Base-by-base conservation (phyloP, 2,797 vertebrate species). In the Pelodytes ibericus region DNA sequence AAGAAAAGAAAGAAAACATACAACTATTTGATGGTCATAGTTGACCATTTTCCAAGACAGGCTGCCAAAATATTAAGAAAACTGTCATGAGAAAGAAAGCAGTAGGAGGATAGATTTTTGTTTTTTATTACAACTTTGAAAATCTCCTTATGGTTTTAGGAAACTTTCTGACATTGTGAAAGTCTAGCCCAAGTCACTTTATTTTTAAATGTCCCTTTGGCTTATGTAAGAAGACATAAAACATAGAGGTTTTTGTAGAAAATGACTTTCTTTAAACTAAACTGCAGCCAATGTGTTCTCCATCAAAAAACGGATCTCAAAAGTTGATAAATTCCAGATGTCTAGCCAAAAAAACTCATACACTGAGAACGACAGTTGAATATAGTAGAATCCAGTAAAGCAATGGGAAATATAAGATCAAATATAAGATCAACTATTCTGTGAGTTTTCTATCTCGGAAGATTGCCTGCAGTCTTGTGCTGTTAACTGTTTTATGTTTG, bases 251-350 rank as follows among this genome's bases (percentile, higher is more conserved):
- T 44, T 66, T 53, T 67, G 44, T 51, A 47, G 39, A 66, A 66
- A 47, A 44, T 22, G 5, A 1, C 2, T 47, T 53, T 53, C 64
- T 63, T 60, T 56, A 33, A 24, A 41, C 39, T 65, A 49, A 20
- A 26, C 49, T 59, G 6, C 49, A 59, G 60, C 36, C 51, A 49
- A 27, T 49, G 57, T 76, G 47, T 70, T 77, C 49, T 20, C 33
- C 24, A 59, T 77, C 67, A 77, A 57, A 77, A n/a, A 63, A 36
- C 59, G 33, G 36, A 72, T 67, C 62, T 78, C 18, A 72, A 24
- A 33, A 39, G 11, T 61, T 72, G 75, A 78, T 72, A 33, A 16
- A 78, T 61, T 67, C 69, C 75, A 78, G 75, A 77, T 77, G 75
- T 72, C 47, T 72, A 64, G 26, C 62, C 41, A 56, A 67, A 13